Conservation (phyloP, 2,797 vertebrate species). For the Galaxias olidus region DNA sequence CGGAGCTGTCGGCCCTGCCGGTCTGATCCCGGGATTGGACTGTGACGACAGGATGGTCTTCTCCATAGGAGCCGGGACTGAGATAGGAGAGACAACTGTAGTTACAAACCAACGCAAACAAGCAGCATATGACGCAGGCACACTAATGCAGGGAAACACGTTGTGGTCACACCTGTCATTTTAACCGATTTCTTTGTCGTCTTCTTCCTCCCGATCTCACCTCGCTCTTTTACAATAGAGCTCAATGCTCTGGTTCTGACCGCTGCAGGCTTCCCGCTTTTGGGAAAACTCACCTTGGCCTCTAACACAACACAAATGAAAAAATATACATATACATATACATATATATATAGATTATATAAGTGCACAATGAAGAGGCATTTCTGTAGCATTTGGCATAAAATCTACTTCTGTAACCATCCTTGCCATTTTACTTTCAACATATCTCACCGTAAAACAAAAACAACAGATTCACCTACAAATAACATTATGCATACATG, state of each 20-base stretch:
- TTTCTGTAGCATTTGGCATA: no score
- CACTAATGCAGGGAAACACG: background rate
- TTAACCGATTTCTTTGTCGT: constrained; percentile 65
- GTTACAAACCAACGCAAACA: background rate
- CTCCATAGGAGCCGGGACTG: constrained; percentile 47
- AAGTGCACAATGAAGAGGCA: no score
- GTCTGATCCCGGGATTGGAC: constrained; percentile 33
- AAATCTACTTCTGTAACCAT: no score
- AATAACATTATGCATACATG: no score
- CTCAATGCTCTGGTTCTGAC: constrained; percentile 55
- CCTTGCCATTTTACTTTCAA: no score
- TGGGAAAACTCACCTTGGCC: constrained; percentile 43
- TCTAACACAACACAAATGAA: constrained; percentile 52
- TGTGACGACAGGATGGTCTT: constrained; percentile 51
- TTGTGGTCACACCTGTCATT: constrained; percentile 69
- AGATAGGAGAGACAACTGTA: background rate
- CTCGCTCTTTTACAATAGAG: constrained; percentile 56
- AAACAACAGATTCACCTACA: no score
- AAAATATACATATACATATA: constrained; percentile 1
- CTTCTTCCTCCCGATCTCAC: constrained; percentile 63
- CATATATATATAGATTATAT: no score
- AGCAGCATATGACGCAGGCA: background rate
- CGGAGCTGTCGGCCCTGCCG: background rate
- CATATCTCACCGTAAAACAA: no score
- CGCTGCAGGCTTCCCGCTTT: constrained; percentile 40